A percentile compares a stretch with the other conserved stretches of the same genome.
Conservation (phyloP, 2,888 invertebrate species). For the Syrista parreyssii region DNA sequence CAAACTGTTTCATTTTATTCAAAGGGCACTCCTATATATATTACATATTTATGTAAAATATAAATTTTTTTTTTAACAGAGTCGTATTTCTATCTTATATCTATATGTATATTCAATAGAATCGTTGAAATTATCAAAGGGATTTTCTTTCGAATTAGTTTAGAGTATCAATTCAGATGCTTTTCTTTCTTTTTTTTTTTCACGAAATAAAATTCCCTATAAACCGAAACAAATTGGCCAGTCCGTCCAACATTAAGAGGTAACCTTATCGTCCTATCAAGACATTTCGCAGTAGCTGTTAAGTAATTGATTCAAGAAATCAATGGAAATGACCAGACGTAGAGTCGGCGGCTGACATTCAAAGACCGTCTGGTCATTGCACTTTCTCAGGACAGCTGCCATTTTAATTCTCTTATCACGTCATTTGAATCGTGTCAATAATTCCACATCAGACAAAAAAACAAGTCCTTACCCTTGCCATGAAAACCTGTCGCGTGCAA, state of each 20-base stretch:
- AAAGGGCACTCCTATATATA: neutral
- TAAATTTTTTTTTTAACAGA: neutral
- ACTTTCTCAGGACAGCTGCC: neutral
- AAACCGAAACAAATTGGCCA: neutral
- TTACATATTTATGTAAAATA: no score
- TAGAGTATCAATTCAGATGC: neutral
- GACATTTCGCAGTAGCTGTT: conserved; percentile 12
- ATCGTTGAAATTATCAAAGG: no score
- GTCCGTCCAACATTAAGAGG: neutral
- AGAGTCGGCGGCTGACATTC: neutral
- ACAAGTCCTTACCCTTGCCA: neutral
- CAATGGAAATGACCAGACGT: conserved; percentile 10
- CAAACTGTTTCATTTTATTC: neutral
- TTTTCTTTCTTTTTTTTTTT: neutral
- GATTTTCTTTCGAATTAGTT: neutral
- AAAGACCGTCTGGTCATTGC: conserved; percentile 8
- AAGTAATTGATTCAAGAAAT: conserved; percentile 23
- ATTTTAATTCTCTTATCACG: no score
- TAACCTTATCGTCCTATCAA: conserved; percentile 7
- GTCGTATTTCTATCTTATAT: neutral
- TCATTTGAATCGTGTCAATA: neutral
- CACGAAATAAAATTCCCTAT: neutral
- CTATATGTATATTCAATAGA: neutral
- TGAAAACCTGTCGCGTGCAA: neutral
- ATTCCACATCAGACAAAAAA: neutral